Evolutionary conservation across 2,888 invertebrate genomes (phyloP).

Genomic region (Corythucha ciliata): DNA sequence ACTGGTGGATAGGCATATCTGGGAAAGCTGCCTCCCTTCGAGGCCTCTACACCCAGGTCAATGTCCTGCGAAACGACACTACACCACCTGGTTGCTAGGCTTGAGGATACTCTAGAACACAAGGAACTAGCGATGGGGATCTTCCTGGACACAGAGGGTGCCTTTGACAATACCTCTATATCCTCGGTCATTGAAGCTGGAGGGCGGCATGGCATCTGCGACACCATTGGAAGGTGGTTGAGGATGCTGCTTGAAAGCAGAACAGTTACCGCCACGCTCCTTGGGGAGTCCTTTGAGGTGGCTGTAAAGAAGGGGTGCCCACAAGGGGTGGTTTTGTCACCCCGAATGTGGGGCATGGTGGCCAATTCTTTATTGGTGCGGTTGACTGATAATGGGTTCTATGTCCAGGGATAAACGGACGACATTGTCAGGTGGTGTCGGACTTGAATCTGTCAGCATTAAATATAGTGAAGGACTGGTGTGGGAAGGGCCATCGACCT

Average conservation of each 20-base stretch:
- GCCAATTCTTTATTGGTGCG: too few species aligned
- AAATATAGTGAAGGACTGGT: too few species aligned
- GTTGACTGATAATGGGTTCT: too few species aligned
- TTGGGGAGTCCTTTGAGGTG: too few species aligned
- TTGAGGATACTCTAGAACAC: constrained; percentile 3
- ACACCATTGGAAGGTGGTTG: constrained; percentile 11
- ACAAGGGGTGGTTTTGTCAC: too few species aligned
- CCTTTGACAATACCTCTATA: constrained; percentile 14
- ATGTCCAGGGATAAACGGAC: too few species aligned
- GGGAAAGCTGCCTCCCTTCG: background rate
- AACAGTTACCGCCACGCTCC: too few species aligned
- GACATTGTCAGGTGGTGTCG: too few species aligned
- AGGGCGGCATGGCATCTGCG: background rate
- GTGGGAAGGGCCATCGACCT: too few species aligned
- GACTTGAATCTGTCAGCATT: too few species aligned
- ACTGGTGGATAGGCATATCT: constrained; percentile 6
- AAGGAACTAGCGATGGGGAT: constrained; percentile 5
- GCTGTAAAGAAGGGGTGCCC: too few species aligned
- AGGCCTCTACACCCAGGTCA: constrained; percentile 1
- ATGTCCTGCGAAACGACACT: constrained; percentile 16
- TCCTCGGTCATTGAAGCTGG: background rate
- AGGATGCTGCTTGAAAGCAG: constrained; percentile 4
- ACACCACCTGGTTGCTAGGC: constrained; percentile 10
- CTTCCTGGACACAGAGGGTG: constrained; percentile 22
- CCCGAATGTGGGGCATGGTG: too few species aligned